Base-by-base conservation (phyloP, 2,888 invertebrate genomes). In the Eretmocerus hayati region DNA sequence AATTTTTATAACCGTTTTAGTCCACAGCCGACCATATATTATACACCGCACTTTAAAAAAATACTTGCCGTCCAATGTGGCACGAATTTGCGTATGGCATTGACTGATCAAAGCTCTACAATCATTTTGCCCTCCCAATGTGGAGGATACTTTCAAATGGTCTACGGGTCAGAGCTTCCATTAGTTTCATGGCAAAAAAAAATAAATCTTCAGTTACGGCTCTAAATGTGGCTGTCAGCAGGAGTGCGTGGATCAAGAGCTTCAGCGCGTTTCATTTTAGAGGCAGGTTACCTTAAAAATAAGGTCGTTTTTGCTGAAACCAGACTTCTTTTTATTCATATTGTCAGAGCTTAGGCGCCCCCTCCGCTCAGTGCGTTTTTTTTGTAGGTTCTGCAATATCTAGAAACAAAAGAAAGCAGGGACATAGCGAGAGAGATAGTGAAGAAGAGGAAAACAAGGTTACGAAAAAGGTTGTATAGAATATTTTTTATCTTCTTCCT, bases 381-480 rank as follows among this genome's bases (percentile, higher is more conserved):
- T 90, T 89, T 91, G 90, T 81, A 91, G 90, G 85, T 90, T 91
- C 90, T 91, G 91, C 87, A 90, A 90, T 87, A 91, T 91, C 90
- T 91, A 90, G 87, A 90, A 89, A 85, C 79, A 81, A 85, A 84
- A 84, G 84, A 84, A 84, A 85, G 71, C 67, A 69, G 71, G 71
- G 71, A 69, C 71, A 69, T 71, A 85, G 84, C 83, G 84, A 83
- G 83, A n/a, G n/a, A 84, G 83, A 81, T 84, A 84, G 83, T 84
- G 83, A 64, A 65, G 69, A 65, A 62, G 65, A 62, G 64, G 68
- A 64, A 44, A 48, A 51, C 38, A 62, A 67, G 65, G 65, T 65
- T 62, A 67, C 57, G 71, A 67, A 69, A 67, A 64, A 59, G 55
- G 59, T 42, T 59, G 59, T 62, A 62, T 55, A 58, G 56, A 62